Base-by-base conservation (phyloP, 1,140 invertebrate species). In the Drosophila tsacasi region DNA sequence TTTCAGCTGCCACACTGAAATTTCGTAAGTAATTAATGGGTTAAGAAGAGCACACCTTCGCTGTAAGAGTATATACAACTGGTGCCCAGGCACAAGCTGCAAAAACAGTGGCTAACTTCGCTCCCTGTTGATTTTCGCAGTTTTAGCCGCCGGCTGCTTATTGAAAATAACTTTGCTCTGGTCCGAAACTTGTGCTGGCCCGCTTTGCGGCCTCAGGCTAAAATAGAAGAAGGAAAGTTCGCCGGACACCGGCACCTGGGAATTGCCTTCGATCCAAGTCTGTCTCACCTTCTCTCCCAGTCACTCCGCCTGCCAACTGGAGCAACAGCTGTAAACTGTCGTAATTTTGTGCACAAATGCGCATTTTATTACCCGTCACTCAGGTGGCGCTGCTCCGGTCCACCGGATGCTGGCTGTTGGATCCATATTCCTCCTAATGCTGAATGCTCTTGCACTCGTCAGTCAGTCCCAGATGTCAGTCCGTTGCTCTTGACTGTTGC, bases 261-360 rank as follows among this genome's bases (percentile, higher is more conserved):
- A 50, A 54, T 49, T 39, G 21, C 50, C 62, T 63, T 55, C 40
- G 40, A 52, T 39, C 50, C 35, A 30, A 21, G 2, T 9, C 7
- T 35, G 25, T 35, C 25, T 21, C 42, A n/a, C 3, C 23, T 25
- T 10, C 17, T 5, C 46, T 17, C 42, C 62, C 44, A 44, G 40
- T 37, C 77, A 75, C 55, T 66, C 46, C 23, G 50, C 46, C 49
- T 42, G 49, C 39, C 55, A 68, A 58, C 35, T 39, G 9, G n/a
- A 69, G 62, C 63, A 66, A 54, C 64, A 62, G 57, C 52, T 74
- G 64, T 69, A 78, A 77, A 79, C 65, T 83, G 80, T 82, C 72
- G 67, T 81, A 89, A 84, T 87, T 87, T 84, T 52, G 73, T 89
- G 77, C 84, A 87, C 77, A 87, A 87, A 87, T 87, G 84, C 84